Percentiles rank a stretch among this genome's conserved stretches.
Conservation (phyloP, 2,113 vertebrate species). For the Syngnathus typhle region DNA sequence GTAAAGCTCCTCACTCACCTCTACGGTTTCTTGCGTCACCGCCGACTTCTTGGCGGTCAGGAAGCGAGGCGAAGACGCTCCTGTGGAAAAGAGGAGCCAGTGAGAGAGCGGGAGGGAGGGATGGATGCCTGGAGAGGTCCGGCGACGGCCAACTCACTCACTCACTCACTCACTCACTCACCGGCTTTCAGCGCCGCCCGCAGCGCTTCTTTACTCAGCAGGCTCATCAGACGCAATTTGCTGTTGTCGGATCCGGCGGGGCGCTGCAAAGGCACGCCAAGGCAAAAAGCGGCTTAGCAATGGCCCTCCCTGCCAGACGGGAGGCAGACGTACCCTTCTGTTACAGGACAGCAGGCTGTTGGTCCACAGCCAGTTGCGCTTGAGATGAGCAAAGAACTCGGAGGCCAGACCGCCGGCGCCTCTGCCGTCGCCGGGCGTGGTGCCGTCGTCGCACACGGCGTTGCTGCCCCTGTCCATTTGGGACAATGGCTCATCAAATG, state of each 20-base stretch:
- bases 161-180: conserved; percentile 72
- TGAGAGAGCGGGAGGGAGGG: no score
- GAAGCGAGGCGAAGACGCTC: conserved; percentile 6
- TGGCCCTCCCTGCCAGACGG: no score
- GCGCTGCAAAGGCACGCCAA: conserved; percentile 24
- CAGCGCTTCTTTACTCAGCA: conserved; percentile 77
- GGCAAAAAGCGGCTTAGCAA: no score
- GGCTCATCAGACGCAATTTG: conserved; percentile 79
- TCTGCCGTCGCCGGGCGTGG: conserved; percentile 82
- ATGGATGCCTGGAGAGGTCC: background rate
- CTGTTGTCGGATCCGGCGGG: conserved; percentile 52
- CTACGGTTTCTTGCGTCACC: conserved; percentile 13
- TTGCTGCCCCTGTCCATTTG: conserved; percentile 71
- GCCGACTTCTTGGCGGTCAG: conserved; percentile 35
- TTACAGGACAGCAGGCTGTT: conserved; percentile 76
- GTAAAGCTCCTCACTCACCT: conserved; percentile 36
- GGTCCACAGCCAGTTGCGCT: conserved; percentile 97
- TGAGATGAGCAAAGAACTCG: conserved; percentile 87
- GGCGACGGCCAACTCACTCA: conserved; percentile 47
- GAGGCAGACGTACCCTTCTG: conserved; percentile 66
- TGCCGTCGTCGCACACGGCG: conserved; percentile 78
- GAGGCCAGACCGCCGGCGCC: conserved; percentile 90
- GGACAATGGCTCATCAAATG: background rate
- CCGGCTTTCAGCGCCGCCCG: conserved; percentile 71
- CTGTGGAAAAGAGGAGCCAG: conserved; percentile 9